Conservation (phyloP, 2,113 vertebrate species). For the Nannobrachium achirus region DNA sequence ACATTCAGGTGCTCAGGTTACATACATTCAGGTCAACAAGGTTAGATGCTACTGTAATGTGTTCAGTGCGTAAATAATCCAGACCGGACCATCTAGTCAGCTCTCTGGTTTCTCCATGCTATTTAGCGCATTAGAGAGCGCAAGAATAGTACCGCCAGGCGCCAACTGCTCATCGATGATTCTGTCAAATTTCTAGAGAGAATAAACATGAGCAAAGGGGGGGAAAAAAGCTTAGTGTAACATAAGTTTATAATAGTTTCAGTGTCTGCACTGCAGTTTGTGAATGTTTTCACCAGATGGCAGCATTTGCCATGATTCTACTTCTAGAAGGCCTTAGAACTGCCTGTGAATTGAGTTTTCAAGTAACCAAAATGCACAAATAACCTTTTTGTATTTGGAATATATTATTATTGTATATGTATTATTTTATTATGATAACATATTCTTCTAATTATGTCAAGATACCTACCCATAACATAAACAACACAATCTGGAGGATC, state of each 20-base stretch:
- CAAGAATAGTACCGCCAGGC: conserved; percentile 18
- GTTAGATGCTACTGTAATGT: conserved; percentile 31
- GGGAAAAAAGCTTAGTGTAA: no score
- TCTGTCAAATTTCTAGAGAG: conserved; percentile 9
- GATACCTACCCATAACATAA: no score
- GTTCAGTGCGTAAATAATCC: conserved; percentile 29
- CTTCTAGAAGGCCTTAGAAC: background rate
- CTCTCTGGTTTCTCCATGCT: conserved; percentile 29
- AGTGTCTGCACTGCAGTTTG: background rate
- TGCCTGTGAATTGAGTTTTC: background rate
- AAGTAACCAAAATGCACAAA: background rate
- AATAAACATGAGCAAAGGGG: background rate
- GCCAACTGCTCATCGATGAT: background rate
- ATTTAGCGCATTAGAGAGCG: conserved; percentile 2
- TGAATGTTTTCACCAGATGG: conserved; percentile 42
- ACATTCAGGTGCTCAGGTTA: conserved; percentile 1
- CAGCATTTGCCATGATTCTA: conserved; percentile 18
- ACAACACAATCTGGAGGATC: no score
- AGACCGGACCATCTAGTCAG: background rate
- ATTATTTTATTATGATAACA: background rate
- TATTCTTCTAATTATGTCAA: no score
- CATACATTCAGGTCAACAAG: background rate
- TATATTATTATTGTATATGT: background rate
- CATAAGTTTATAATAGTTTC: background rate
- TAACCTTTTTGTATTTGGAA: background rate